Evolutionary conservation across 1,140 invertebrate genomes (phyloP).

Genomic region (Galendromus occidentalis): DNA sequence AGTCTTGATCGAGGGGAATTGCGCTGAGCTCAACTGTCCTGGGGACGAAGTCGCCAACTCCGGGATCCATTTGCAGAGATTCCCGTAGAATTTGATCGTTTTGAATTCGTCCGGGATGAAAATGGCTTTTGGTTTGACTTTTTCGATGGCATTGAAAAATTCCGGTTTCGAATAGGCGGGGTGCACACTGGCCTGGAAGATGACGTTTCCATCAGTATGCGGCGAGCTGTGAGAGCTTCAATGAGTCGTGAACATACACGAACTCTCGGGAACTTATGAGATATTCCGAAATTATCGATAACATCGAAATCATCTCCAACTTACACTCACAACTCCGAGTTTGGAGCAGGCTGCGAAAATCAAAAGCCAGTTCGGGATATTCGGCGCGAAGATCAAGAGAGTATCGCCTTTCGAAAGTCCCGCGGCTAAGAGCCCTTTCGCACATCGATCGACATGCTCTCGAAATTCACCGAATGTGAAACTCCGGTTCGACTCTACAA

Average conservation of each 20-base stretch:
- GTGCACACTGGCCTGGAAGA: neutral
- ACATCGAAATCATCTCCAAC: neutral
- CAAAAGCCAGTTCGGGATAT: neutral
- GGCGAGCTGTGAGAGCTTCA: neutral
- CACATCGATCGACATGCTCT: neutral
- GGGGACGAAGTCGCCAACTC: slow-evolving; percentile 23
- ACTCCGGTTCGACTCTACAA: neutral
- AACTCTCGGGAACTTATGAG: neutral
- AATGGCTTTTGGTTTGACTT: slow-evolving; percentile 36
- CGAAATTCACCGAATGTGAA: neutral
- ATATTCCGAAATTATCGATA: neutral
- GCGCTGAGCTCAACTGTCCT: neutral
- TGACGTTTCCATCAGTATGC: no score
- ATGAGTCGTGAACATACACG: neutral
- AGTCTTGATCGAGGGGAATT: neutral
- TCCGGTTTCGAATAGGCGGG: neutral
- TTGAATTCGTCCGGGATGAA: slow-evolving; percentile 43
- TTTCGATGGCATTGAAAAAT: neutral
- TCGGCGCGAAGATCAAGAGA: slow-evolving; percentile 2
- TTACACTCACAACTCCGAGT: neutral
- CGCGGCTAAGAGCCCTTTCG: neutral
- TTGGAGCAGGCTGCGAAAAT: neutral
- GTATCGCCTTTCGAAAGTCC: neutral
- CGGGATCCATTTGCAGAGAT: slow-evolving; percentile 33
- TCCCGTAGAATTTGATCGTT: slow-evolving; percentile 47